These are phyloP conservation scores for Hetaerina americana DNA, from an alignment of 1,140 invertebrate species.

Conservation along the genomic window DNA sequence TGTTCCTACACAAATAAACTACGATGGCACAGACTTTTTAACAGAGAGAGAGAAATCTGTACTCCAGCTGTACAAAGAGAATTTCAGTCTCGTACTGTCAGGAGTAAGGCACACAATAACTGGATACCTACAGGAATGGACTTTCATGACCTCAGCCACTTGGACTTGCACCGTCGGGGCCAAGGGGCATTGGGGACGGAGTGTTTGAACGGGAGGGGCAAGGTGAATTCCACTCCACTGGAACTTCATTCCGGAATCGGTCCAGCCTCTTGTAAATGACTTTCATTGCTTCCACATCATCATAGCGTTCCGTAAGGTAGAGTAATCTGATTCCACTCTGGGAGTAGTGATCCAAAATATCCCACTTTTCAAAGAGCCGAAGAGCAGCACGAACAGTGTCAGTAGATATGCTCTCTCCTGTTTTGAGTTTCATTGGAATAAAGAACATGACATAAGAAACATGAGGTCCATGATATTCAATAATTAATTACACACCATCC, in stretches of 20 bases:
- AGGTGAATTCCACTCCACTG: neutral
- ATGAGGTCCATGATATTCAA: too few species aligned
- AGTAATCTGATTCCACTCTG: neutral
- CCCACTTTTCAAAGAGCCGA: neutral
- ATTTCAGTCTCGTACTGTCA: neutral
- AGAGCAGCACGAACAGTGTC: neutral
- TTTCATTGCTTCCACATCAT: neutral
- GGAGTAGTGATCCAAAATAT: neutral
- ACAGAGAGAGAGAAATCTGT: too few species aligned
- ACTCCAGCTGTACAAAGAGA: too few species aligned
- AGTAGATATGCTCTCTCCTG: neutral
- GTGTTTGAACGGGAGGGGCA: neutral
- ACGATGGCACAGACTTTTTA: too few species aligned
- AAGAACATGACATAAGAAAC: too few species aligned
- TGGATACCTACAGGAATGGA: neutral
- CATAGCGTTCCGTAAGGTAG: neutral
- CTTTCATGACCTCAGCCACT: neutral
- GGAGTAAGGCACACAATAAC: neutral
- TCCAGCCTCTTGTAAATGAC: neutral
- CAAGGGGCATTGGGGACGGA: neutral
- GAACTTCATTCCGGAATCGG: neutral
- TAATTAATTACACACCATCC: too few species aligned
- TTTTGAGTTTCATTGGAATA: too few species aligned
- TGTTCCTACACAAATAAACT: too few species aligned
- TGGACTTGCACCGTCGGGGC: neutral